These are phyloP conservation scores for Mobula hypostoma DNA, from an alignment of 2,113 vertebrate species.

Conservation along the genomic window DNA sequence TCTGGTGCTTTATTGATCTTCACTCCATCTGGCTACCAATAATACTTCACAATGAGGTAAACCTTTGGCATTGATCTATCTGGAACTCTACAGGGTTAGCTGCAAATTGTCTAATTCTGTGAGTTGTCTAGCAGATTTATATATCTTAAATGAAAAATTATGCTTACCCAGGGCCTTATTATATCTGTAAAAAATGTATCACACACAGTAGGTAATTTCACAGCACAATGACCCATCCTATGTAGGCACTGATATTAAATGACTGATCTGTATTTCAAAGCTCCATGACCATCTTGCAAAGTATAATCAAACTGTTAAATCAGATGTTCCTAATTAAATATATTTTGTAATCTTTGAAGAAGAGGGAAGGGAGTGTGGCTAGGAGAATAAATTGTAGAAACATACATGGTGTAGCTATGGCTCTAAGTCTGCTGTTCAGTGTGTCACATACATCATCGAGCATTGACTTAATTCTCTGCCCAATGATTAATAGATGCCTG, in stretches of 20 bases:
- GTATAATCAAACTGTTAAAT: not conserved
- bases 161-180: not conserved
- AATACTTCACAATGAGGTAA: not conserved
- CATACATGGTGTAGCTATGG: not conserved
- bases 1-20: not conserved
- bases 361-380: not conserved
- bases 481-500: not conserved
- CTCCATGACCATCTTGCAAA: not conserved
- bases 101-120: not conserved
- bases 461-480: too few relatives aligned
- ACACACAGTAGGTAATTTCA: not conserved
- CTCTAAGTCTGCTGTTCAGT: too few relatives aligned
- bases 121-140: not conserved
- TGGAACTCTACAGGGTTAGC: not conserved
- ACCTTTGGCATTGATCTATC: not conserved
- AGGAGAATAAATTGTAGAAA: not conserved
- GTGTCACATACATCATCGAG: too few relatives aligned
- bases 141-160: not conserved
- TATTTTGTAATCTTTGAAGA: not conserved
- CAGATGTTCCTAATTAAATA: not conserved
- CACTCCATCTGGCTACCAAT: not conserved
- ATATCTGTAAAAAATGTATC: not conserved
- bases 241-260: not conserved
- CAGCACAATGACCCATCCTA: not conserved
- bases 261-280: not conserved